Conservation (phyloP, 2,888 invertebrate species). For the Ochropleura plecta region DNA sequence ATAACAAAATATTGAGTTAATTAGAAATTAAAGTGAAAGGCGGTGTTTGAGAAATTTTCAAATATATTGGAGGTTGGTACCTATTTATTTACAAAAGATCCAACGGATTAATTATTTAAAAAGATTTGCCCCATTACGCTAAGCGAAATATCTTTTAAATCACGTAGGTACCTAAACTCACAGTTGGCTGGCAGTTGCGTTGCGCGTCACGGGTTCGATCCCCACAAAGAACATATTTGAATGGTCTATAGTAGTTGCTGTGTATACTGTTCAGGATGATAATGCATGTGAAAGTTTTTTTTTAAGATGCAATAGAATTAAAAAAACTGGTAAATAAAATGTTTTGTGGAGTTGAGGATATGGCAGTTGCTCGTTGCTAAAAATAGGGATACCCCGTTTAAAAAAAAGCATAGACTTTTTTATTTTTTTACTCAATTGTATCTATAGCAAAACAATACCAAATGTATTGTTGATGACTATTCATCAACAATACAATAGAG, state of each 20-base stretch:
- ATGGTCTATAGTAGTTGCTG: too few species aligned
- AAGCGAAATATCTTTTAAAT: not conserved
- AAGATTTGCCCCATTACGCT: not conserved
- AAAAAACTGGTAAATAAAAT: not conserved
- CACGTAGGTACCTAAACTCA: not conserved
- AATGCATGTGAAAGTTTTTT: too few species aligned
- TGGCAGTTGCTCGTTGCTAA: not conserved
- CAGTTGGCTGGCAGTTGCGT: too few species aligned
- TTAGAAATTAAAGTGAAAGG: not conserved
- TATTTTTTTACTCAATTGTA: too few species aligned
- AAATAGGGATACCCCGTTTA: too few species aligned
- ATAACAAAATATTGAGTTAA: conserved; percentile 17
- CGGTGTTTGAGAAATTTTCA: not conserved
- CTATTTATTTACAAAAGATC: not conserved
- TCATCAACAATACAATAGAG: conserved; percentile 10
- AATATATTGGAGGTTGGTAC: conserved; percentile 10
- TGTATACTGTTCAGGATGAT: too few species aligned
- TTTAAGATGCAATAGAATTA: too few species aligned
- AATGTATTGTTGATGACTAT: not conserved
- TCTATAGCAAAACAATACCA: too few species aligned
- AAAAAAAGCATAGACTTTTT: too few species aligned
- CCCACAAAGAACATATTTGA: too few species aligned
- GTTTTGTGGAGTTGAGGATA: not conserved
- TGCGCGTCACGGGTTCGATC: too few species aligned
- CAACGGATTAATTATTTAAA: not conserved